phyloP scores from a whole-genome alignment of 2,888 invertebrate genomes.

The Xestia c-nigrum region DNA sequence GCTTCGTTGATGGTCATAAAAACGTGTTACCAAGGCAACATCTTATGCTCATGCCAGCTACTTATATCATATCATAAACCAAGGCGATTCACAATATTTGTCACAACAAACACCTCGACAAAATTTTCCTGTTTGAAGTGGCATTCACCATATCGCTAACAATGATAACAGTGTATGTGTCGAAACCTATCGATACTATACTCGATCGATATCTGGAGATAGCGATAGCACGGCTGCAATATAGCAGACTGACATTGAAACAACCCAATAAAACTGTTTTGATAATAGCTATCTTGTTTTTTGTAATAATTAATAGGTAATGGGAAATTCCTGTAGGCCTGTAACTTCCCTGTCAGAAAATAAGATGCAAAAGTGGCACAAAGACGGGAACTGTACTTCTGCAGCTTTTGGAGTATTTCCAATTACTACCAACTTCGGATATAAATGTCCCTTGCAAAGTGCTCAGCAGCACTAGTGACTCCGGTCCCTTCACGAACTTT shows the following conservation, averaged over 20 bases:
- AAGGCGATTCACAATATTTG: background rate
- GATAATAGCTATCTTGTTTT: background rate
- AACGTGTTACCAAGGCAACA: slow-evolving; percentile 3
- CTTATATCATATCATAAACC: background rate
- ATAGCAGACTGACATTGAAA: slow-evolving; percentile 47
- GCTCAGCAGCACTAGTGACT: background rate
- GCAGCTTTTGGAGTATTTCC: background rate
- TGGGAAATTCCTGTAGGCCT: background rate
- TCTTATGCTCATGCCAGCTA: no score
- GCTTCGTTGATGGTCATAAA: background rate
- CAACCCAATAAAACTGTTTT: slow-evolving; percentile 22
- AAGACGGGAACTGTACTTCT: background rate
- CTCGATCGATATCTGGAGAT: slow-evolving; percentile 50
- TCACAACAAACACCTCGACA: slow-evolving; percentile 13
- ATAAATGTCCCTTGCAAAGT: background rate
- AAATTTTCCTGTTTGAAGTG: slow-evolving; percentile 26
- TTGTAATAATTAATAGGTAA: slow-evolving; percentile 3
- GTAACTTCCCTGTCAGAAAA: background rate
- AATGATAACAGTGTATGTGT: slow-evolving; percentile 35
- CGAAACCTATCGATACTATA: slow-evolving; percentile 39
- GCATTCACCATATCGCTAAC: slow-evolving; percentile 24
- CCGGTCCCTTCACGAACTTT: background rate
- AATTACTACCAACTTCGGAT: background rate
- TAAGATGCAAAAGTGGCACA: background rate
- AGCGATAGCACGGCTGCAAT: slow-evolving; percentile 24